Percentiles rank a stretch among this genome's conserved stretches.
phyloP scores from a whole-genome alignment of 2,113 vertebrate species.

The Strigops habroptila region DNA sequence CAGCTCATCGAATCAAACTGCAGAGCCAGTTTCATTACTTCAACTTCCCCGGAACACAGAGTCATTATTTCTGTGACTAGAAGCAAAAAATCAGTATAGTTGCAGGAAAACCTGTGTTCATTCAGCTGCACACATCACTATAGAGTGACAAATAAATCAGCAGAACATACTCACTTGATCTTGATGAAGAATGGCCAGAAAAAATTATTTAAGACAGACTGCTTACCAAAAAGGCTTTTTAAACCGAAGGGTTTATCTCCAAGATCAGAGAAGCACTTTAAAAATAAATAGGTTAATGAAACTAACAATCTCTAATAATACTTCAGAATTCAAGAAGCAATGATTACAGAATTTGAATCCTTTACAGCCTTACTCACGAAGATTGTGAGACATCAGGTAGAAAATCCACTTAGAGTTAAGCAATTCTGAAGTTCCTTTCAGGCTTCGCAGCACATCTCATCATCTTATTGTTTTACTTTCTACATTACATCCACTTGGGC shows the following conservation, averaged over 20 bases:
- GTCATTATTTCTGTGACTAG: background rate
- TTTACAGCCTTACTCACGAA: background rate
- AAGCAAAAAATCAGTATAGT: background rate
- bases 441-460: background rate
- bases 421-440: background rate
- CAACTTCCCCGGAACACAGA: fast-evolving
- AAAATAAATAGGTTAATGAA: background rate
- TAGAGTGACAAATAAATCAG: background rate
- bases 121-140: background rate
- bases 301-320: background rate
- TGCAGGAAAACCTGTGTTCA: background rate
- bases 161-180: background rate
- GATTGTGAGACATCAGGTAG: background rate
- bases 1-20: background rate
- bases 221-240: background rate
- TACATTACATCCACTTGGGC: background rate
- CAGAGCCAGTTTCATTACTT: background rate
- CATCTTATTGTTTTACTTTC: background rate
- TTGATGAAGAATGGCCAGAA: background rate
- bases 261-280: background rate
- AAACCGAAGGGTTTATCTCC: background rate
- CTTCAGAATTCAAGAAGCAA: background rate
- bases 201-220: background rate
- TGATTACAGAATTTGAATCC: background rate
- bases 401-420: background rate